Percentiles rank a stretch among this genome's conserved stretches.
phyloP scores from a whole-genome alignment of 2,888 invertebrate species.

The Neocrepidodera transversa region DNA sequence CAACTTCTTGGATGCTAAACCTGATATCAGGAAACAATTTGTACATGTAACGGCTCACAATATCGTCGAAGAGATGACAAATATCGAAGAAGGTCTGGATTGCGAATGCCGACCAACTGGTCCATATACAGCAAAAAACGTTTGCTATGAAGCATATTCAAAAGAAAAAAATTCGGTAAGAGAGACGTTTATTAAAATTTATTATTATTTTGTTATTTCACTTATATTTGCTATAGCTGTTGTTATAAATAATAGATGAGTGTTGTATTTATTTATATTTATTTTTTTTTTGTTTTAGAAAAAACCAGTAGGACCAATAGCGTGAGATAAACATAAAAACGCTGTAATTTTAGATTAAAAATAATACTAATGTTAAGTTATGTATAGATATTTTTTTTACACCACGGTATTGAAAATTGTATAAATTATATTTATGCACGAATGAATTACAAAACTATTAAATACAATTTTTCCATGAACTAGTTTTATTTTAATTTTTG shows the following conservation, averaged over 20 bases:
- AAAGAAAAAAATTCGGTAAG: slow-evolving; percentile 47
- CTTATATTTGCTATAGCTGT: background rate
- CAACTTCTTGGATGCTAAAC: slow-evolving; percentile 65
- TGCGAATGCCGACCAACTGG: slow-evolving; percentile 58
- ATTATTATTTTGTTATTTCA: slow-evolving; percentile 1
- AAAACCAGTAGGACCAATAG: slow-evolving; percentile 43
- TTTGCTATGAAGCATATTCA: slow-evolving; percentile 48
- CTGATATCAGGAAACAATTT: slow-evolving; percentile 69
- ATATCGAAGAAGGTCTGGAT: slow-evolving; percentile 58
- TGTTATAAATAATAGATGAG: no score
- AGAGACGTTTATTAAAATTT: background rate
- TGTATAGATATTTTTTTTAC: slow-evolving; percentile 43
- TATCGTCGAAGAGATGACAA: slow-evolving; percentile 60
- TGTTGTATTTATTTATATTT: background rate
- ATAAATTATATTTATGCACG: slow-evolving; percentile 43
- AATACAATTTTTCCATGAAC: slow-evolving; percentile 2
- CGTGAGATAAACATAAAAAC: slow-evolving; percentile 30
- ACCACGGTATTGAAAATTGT: slow-evolving; percentile 47
- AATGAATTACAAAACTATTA: slow-evolving; percentile 1
- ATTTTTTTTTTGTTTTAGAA: slow-evolving; percentile 45
- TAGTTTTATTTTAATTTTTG: background rate
- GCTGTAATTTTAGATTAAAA: slow-evolving; percentile 22
- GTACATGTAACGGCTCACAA: slow-evolving; percentile 63
- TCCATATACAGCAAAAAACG: slow-evolving; percentile 48
- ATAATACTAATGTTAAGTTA: slow-evolving; percentile 38